phyloP scores from a whole-genome alignment of 1,140 invertebrate genomes.

The Calliphora vicina region DNA sequence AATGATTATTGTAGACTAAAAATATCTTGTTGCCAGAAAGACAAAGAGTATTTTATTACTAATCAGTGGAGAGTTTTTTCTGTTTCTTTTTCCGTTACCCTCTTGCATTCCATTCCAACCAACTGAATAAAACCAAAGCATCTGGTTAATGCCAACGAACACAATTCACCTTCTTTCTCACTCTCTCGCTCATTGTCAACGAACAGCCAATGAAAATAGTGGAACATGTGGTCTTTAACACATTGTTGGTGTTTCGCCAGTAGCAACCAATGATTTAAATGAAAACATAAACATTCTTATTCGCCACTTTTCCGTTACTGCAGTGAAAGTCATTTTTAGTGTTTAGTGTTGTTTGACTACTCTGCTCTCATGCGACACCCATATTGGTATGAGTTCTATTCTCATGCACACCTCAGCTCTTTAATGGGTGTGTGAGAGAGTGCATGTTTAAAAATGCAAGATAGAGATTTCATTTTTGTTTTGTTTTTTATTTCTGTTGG shows the following conservation, averaged over 20 bases:
- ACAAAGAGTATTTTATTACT: not conserved
- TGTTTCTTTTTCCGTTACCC: not conserved
- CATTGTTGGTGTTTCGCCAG: not conserved
- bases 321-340: not conserved
- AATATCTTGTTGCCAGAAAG: conserved; percentile 9
- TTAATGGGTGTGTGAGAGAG: not conserved
- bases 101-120: not conserved
- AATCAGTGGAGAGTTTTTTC: not conserved
- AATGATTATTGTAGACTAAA: conserved; percentile 39
- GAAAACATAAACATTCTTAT: not conserved
- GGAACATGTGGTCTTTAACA: not conserved
- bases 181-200: not conserved
- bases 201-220: conserved; percentile 21
- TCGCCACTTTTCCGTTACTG: not conserved
- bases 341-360: not conserved
- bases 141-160: too few species aligned
- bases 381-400: not conserved
- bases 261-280: not conserved
- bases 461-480: not conserved
- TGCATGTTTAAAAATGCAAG: too few species aligned
- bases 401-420: not conserved
- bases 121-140: too few species aligned
- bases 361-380: not conserved
- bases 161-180: too few species aligned
- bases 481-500: conserved; percentile 8